Evolutionary conservation across 2,113 vertebrate genomes (phyloP).

Genomic region (Willisornis vidua): DNA sequence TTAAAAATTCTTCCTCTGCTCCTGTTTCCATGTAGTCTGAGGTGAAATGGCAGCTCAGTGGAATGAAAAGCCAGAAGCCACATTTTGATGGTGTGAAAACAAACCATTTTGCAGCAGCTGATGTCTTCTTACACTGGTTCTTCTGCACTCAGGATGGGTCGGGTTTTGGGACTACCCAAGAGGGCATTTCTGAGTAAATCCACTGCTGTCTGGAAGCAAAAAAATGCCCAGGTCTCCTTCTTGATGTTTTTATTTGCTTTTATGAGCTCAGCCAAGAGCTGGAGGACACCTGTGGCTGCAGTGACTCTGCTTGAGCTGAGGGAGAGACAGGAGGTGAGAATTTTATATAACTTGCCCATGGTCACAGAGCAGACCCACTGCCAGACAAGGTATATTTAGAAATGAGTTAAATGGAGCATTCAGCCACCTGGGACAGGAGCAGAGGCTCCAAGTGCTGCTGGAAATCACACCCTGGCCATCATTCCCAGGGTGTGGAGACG

Average conservation of each 20-base stretch:
- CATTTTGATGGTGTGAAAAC: neutral
- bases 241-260: neutral
- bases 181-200: neutral
- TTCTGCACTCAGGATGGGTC: neutral
- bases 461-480: neutral
- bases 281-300: neutral
- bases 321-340: constrained; percentile 32
- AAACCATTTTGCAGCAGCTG: neutral
- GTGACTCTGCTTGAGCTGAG: neutral
- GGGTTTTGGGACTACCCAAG: neutral
- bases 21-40: neutral
- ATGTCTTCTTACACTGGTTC: neutral
- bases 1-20: neutral
- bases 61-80: neutral
- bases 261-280: neutral
- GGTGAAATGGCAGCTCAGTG: neutral
- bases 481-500: neutral
- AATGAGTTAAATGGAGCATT: neutral
- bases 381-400: constrained; percentile 13
- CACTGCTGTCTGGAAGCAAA: neutral
- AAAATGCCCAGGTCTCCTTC: neutral
- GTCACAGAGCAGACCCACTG: neutral
- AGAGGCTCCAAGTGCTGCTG: neutral
- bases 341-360: neutral
- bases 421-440: neutral